Conservation (phyloP, 2,888 invertebrate genomes). For the Agrotis segetum region DNA sequence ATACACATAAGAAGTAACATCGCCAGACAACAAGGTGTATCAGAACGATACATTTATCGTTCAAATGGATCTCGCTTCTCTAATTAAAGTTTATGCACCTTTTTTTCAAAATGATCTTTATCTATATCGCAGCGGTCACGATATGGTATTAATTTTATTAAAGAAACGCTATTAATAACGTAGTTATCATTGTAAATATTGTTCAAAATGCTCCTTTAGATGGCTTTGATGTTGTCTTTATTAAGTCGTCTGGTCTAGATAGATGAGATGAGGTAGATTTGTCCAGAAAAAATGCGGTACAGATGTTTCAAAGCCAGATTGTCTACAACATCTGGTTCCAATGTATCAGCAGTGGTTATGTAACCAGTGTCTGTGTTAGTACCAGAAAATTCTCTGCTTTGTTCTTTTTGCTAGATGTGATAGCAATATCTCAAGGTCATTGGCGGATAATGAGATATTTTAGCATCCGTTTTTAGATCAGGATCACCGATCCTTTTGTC, state of each 20-base stretch:
- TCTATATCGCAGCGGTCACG: constrained; percentile 67
- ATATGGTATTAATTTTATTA: constrained; percentile 68
- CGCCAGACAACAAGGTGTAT: constrained; percentile 55
- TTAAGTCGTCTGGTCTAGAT: constrained; percentile 11
- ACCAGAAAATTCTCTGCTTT: too few relatives aligned
- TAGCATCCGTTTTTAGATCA: background rate
- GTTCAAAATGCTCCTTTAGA: constrained; percentile 36
- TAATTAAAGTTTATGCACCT: constrained; percentile 75
- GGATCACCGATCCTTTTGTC: background rate
- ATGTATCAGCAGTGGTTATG: too few relatives aligned
- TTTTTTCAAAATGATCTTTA: constrained; percentile 69
- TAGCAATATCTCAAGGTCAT: too few relatives aligned
- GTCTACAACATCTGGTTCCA: too few relatives aligned
- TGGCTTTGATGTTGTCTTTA: constrained; percentile 31
- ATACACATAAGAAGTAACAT: constrained; percentile 44
- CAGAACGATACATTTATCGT: constrained; percentile 64
- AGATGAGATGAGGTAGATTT: background rate
- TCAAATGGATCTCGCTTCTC: constrained; percentile 67
- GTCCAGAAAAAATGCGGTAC: background rate
- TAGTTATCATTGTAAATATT: constrained; percentile 61
- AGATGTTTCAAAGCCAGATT: background rate
- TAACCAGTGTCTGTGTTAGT: too few relatives aligned
- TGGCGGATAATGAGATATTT: too few relatives aligned
- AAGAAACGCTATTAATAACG: constrained; percentile 61
- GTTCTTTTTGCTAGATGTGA: background rate